These are phyloP conservation scores for Chrysolina oricalcia DNA, from an alignment of 2,888 invertebrate species.

Conservation along the genomic window DNA sequence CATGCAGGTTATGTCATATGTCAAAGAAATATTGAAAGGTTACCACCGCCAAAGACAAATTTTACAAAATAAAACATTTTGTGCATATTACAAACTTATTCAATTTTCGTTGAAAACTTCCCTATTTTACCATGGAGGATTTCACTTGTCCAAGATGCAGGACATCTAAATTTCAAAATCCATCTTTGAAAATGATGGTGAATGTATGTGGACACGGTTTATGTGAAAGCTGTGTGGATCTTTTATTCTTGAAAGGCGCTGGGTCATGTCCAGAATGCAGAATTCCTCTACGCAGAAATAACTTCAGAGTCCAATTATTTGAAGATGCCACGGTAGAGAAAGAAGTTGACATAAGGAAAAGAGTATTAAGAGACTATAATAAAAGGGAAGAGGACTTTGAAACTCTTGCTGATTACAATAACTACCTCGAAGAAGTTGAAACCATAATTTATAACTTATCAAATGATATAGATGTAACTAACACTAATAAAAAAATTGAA, in stretches of 20 bases:
- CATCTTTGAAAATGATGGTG: slow-evolving; percentile 96
- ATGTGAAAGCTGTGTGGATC: slow-evolving; percentile 97
- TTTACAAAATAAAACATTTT: too few species aligned
- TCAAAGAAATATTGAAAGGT: too few species aligned
- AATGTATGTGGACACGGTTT: slow-evolving; percentile 98
- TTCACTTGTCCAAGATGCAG: slow-evolving; percentile 96
- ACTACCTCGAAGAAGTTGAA: slow-evolving; percentile 97
- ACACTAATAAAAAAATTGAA: slow-evolving; percentile 92
- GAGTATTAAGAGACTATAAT: slow-evolving; percentile 92
- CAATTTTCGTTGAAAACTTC: background rate
- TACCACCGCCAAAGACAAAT: background rate
- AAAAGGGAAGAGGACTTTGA: slow-evolving; percentile 96
- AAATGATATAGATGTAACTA: slow-evolving; percentile 90
- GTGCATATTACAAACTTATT: too few species aligned
- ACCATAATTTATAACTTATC: slow-evolving; percentile 91
- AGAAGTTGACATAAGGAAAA: slow-evolving; percentile 95
- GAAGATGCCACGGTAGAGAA: slow-evolving; percentile 98
- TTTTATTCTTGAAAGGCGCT: slow-evolving; percentile 96
- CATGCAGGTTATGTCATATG: too few species aligned
- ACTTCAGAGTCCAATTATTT: slow-evolving; percentile 95
- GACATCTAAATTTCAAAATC: slow-evolving; percentile 97
- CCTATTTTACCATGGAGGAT: slow-evolving; percentile 78
- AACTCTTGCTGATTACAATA: slow-evolving; percentile 89
- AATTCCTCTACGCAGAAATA: slow-evolving; percentile 88
- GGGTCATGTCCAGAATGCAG: slow-evolving; percentile 96